These are phyloP conservation scores for Lates calcarifer DNA, from an alignment of 2,113 vertebrate genomes.

Conservation along the genomic window DNA sequence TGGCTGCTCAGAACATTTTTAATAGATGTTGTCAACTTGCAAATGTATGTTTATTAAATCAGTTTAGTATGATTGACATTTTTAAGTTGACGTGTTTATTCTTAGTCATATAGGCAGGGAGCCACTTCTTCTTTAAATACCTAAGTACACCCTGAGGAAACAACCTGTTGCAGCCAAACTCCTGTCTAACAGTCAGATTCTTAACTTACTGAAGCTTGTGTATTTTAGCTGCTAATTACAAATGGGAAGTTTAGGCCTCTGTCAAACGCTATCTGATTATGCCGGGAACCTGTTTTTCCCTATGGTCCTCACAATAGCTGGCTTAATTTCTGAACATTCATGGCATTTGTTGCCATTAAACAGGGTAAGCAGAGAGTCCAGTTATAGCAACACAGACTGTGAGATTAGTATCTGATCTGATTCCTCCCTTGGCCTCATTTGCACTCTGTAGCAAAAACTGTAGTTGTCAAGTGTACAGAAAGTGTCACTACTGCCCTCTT, in stretches of 20 bases:
- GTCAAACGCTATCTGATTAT: conserved; percentile 65
- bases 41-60: neutral
- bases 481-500: conserved; percentile 47
- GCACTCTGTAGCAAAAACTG: conserved; percentile 55
- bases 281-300: conserved; percentile 31
- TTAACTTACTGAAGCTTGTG: conserved; percentile 38
- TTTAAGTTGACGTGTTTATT: conserved; percentile 5
- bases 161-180: conserved; percentile 9
- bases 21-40: neutral
- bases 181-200: conserved; percentile 16
- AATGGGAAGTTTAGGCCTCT: conserved; percentile 45
- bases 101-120: neutral
- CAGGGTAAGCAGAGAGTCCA: conserved; percentile 47
- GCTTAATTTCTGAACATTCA: conserved; percentile 48
- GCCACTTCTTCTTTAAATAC: neutral
- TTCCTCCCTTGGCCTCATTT: conserved; percentile 71
- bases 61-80: neutral
- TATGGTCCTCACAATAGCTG: conserved; percentile 43
- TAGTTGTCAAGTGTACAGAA: conserved; percentile 16
- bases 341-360: conserved; percentile 67
- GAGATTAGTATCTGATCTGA: conserved; percentile 71
- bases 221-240: conserved; percentile 60
- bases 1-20: neutral
- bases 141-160: neutral
- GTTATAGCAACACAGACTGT: conserved; percentile 65